Evolutionary conservation across 2,888 invertebrate genomes (phyloP), one percentile per base, ranked within the genome.

Genomic region (Branchipolynoe longqiensis): DNA sequence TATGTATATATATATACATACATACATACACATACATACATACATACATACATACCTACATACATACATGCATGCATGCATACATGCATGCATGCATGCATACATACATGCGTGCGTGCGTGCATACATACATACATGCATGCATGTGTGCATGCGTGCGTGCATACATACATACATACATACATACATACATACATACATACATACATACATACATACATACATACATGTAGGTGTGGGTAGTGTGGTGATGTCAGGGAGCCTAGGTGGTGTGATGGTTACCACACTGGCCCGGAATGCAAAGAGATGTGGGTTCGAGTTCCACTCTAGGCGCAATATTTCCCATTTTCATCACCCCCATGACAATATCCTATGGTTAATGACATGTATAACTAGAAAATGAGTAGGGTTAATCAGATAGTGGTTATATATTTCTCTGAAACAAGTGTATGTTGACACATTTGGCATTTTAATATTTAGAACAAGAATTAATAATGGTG

Each of bases 21-120:
- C 31, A 6, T 62, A 62, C n/a, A 62, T 62, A 62, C n/a, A 62
- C 31, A 62, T 62, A 62, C 31, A 6, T 62, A 62, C n/a, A 62
- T n/a, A n/a, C 31, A 62, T 62, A 62, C 31, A 6, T 62, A 62
- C n/a, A 62, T n/a, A 62, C 31, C 8, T 62, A 62, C 31, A 6
- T 62, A 62, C n/a, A 62, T 62, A 62, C 62, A 62, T 28, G n/a
- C 62, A 8, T 48, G 18, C 18, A 18, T 48, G 8, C 18, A 48
- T 18, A 8, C 18, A 48, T 48, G 18, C 48, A 18, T 18, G 48
- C 18, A 48, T 18, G 8, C 8, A 48, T 48, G 8, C 48, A 48
- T 8, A 18, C 48, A 48, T 18, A 8, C 18, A 48, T 48, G 18
- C 48, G 48, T n/a, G n/a, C 48, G 18, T 48, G 18, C 48, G 8